Conservation (phyloP, 1,140 invertebrate species). For the Holcopasites calliopsidis region DNA sequence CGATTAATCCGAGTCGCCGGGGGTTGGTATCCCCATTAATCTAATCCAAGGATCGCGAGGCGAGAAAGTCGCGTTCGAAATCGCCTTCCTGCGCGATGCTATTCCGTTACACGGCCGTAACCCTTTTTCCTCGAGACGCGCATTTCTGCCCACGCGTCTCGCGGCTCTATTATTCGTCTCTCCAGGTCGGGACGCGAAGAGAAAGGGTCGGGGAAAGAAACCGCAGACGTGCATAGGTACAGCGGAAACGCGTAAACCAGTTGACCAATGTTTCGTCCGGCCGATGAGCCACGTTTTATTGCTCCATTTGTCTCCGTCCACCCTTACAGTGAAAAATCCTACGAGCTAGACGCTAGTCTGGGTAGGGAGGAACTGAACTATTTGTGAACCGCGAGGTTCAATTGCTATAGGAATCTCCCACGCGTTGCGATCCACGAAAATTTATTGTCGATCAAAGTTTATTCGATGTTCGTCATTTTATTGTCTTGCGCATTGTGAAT, state of each 20-base stretch:
- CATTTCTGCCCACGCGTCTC: constrained; percentile 33
- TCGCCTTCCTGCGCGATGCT: constrained; percentile 8
- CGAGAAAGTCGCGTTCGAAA: constrained; percentile 38
- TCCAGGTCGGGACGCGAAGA: too few relatives aligned
- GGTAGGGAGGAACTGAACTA: background rate
- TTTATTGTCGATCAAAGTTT: too few relatives aligned
- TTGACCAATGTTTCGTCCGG: background rate
- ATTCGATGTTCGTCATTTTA: too few relatives aligned
- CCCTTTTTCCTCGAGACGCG: constrained; percentile 7
- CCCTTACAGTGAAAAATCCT: background rate
- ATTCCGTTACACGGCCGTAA: constrained; percentile 1
- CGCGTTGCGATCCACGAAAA: background rate
- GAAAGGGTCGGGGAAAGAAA: constrained; percentile 29
- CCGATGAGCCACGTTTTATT: constrained; percentile 9
- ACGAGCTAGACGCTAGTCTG: background rate
- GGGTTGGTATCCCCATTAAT: constrained; percentile 34
- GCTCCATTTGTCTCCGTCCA: constrained; percentile 1
- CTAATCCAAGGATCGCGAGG: constrained; percentile 12
- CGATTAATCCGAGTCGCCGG: constrained; percentile 32
- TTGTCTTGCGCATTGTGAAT: too few relatives aligned
- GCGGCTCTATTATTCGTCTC: constrained; percentile 31
- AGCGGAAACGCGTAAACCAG: constrained; percentile 24
- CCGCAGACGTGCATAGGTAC: background rate
- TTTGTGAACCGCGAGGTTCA: background rate
- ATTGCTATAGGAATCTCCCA: background rate